These are phyloP conservation scores for Lacerta bilineata DNA, from an alignment of 2,797 vertebrate genomes.

Conservation along the genomic window DNA sequence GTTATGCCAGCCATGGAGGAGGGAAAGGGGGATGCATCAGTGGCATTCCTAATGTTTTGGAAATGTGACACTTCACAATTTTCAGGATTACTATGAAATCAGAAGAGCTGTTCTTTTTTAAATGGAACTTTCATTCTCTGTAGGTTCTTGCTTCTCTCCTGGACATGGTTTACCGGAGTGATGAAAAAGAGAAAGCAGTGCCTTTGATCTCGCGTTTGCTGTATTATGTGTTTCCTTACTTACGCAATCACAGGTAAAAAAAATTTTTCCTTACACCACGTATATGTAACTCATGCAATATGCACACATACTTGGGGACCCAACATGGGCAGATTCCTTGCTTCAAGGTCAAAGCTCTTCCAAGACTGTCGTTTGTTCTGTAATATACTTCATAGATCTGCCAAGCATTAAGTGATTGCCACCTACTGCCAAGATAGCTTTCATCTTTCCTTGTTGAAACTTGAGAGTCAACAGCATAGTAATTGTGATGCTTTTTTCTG, in stretches of 20 bases:
- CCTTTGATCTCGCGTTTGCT: conserved; percentile 94
- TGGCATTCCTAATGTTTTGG: not conserved
- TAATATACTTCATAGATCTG: not conserved
- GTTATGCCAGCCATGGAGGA: not conserved
- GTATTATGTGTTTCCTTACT: conserved; percentile 95
- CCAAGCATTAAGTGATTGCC: not conserved
- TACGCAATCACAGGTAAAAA: conserved; percentile 96
- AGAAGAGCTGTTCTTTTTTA: not conserved
- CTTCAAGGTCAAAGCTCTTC: not conserved
- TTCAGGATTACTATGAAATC: not conserved
- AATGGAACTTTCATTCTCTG: not conserved
- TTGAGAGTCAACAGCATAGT: not conserved
- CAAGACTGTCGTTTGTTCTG: not conserved
- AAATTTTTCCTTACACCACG: not conserved
- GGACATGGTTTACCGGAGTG: conserved; percentile 97
- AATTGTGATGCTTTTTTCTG: not conserved
- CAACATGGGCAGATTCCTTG: not conserved
- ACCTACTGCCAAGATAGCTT: not conserved
- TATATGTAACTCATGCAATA: not conserved
- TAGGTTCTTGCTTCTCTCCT: conserved; percentile 90
- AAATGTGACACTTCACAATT: not conserved
- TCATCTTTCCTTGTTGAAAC: not conserved
- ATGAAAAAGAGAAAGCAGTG: conserved; percentile 96
- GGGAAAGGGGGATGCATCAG: not conserved
- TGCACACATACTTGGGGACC: not conserved